Evolutionary conservation across 2,888 invertebrate species (phyloP).

Genomic region (Chrysina gloriosa): DNA sequence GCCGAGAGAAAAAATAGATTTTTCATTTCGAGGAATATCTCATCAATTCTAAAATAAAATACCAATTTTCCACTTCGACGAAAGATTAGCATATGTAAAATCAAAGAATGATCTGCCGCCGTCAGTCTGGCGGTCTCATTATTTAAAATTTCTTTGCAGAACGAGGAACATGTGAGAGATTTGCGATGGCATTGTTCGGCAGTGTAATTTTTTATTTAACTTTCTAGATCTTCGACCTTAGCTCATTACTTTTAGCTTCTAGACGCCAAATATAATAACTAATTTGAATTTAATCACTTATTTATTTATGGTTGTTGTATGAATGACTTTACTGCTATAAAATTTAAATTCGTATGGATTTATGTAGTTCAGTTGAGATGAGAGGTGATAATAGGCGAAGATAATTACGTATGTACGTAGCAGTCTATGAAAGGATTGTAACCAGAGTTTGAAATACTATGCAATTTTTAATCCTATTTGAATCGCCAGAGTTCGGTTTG

Average conservation of each 20-base stretch:
- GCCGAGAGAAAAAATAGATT: conserved; percentile 8
- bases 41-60: conserved; percentile 2
- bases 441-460: too few relatives aligned
- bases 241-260: background rate
- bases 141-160: conserved; percentile 19
- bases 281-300: background rate
- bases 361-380: too few relatives aligned
- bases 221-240: conserved; percentile 19
- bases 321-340: too few relatives aligned
- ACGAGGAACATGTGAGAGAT: background rate
- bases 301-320: background rate
- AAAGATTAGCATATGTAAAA: conserved; percentile 27
- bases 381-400: too few relatives aligned
- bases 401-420: too few relatives aligned
- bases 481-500: background rate
- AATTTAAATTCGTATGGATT: too few relatives aligned
- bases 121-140: conserved; percentile 5
- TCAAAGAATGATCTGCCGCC: conserved; percentile 24
- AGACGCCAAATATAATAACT: background rate
- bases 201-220: conserved; percentile 18
- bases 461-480: too few relatives aligned
- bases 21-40: conserved; percentile 16
- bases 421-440: too few relatives aligned
- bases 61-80: conserved; percentile 29
- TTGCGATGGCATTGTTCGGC: conserved; percentile 16